Conservation (phyloP, 2,888 invertebrate genomes). For the Mimumesa dahlbomi region DNA sequence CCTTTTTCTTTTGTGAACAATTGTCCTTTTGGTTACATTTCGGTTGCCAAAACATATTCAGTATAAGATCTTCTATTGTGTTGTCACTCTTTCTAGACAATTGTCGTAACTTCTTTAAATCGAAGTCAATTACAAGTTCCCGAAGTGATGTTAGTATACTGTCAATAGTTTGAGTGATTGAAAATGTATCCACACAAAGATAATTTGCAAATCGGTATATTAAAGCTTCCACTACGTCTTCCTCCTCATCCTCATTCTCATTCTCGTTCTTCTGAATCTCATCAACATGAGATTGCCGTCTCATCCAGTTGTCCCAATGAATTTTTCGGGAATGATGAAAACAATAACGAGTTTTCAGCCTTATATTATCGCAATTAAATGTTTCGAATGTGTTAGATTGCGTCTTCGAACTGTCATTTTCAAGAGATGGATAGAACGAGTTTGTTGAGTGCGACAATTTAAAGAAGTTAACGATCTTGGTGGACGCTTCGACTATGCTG, state of each 20-base stretch:
- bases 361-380: not conserved
- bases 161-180: not conserved
- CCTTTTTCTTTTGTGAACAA: not conserved
- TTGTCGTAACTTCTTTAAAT: not conserved
- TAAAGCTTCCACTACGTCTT: not conserved
- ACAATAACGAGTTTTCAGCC: not conserved
- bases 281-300: not conserved
- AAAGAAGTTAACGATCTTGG: rapidly evolving
- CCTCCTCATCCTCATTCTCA: not conserved
- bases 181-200: not conserved
- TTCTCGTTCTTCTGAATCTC: too few relatives aligned
- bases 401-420: too few relatives aligned
- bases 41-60: not conserved
- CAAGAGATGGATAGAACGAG: rapidly evolving
- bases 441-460: not conserved
- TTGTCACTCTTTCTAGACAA: rapidly evolving
- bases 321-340: not conserved
- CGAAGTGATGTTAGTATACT: not conserved
- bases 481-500: rapidly evolving
- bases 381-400: too few relatives aligned
- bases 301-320: not conserved
- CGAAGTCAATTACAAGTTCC: not conserved
- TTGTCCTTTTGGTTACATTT: rapidly evolving
- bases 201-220: not conserved
- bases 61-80: not conserved